Percentiles rank a stretch among this genome's conserved stretches.
These are phyloP conservation scores for Pipistrellus pipistrellus DNA, from an alignment of 2,797 vertebrate genomes.

Conservation along the genomic window DNA sequence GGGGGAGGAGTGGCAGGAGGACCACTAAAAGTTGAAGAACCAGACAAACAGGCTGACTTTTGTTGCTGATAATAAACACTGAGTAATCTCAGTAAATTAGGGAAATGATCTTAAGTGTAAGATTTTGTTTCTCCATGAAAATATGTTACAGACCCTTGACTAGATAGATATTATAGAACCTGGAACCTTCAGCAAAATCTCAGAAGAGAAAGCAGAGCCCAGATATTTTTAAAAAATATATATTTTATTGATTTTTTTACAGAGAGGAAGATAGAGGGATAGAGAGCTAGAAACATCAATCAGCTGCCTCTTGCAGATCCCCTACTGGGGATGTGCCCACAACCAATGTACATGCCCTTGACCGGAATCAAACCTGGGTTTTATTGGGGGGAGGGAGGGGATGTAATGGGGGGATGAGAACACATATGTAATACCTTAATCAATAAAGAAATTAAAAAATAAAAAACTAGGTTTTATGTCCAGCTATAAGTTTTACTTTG, in stretches of 20 bases:
- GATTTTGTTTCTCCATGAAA: neutral
- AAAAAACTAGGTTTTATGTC: neutral
- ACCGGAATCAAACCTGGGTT: too few relatives aligned
- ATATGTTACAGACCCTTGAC: neutral
- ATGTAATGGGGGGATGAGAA: too few relatives aligned
- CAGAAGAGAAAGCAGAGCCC: neutral
- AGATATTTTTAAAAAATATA: neutral
- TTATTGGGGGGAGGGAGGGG: too few relatives aligned
- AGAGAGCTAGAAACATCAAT: too few relatives aligned
- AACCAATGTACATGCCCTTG: too few relatives aligned
- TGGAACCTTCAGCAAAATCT: neutral
- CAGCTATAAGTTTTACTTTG: constrained; percentile 10
- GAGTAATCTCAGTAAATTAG: neutral
- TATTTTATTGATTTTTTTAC: too few relatives aligned
- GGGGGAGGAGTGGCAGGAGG: too few relatives aligned
- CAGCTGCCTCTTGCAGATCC: too few relatives aligned
- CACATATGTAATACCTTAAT: too few relatives aligned
- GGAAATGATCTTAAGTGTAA: neutral
- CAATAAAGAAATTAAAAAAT: too few relatives aligned
- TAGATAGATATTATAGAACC: neutral
- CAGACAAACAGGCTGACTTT: neutral
- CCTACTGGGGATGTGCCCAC: too few relatives aligned
- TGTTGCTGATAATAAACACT: neutral
- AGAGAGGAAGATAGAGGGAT: too few relatives aligned
- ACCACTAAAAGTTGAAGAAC: neutral